Evolutionary conservation across 2,888 invertebrate species (phyloP).

Genomic region (Ecliptopera silaceata): DNA sequence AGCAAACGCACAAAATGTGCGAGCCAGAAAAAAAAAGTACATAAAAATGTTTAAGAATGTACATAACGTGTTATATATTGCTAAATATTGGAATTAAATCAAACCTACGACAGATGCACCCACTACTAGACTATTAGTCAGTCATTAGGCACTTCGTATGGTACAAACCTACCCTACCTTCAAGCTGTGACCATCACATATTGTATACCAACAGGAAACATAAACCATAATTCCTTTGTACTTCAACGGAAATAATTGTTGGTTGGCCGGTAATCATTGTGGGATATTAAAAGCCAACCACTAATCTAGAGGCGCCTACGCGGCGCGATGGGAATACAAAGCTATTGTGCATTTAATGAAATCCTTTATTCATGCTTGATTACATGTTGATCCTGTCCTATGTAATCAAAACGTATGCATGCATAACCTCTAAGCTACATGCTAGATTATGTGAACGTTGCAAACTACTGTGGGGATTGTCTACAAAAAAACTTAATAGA

Average conservation of each 20-base stretch:
- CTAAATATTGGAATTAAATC: too few relatives aligned
- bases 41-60: too few relatives aligned
- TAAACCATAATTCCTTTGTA: conserved; percentile 60
- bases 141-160: neutral
- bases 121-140: too few relatives aligned
- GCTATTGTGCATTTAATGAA: conserved; percentile 32
- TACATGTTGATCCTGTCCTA: conserved; percentile 17
- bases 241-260: conserved; percentile 57
- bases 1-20: too few relatives aligned
- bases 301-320: conserved; percentile 28
- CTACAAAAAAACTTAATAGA: too few relatives aligned
- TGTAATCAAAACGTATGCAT: conserved; percentile 23
- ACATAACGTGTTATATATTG: too few relatives aligned
- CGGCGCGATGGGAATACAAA: conserved; percentile 29
- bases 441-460: conserved; percentile 12
- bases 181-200: conserved; percentile 25
- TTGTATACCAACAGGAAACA: conserved; percentile 52
- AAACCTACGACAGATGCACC: too few relatives aligned
- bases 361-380: conserved; percentile 31
- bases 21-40: too few relatives aligned
- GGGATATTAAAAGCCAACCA: conserved; percentile 31
- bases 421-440: neutral
- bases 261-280: conserved; percentile 48
- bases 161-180: neutral
- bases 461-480: neutral